Base-by-base conservation (phyloP, 2,797 vertebrate genomes). In the Yasuhikotakia modesta region DNA sequence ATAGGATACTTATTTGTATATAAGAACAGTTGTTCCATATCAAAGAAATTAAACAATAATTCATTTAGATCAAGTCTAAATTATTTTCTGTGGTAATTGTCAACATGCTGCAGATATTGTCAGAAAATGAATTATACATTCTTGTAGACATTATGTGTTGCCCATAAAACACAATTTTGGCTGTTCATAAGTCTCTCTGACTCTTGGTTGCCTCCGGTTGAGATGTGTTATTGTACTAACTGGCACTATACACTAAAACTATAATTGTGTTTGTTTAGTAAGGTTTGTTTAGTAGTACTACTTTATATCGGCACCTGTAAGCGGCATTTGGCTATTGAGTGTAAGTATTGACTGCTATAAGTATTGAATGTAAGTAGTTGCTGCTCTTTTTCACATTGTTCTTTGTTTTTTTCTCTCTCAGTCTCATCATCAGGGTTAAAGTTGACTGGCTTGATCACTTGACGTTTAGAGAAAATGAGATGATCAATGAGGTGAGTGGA, bases 391-490 rank as follows among this genome's bases (percentile, higher is more conserved):
- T 53, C 16, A 22, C 46, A 13, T 67, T 16, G 39, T 16, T 67
- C 27, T 60, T 17, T 52, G 45, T 46, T 39, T 32, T n/a, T 2
- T 24, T 78, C 24, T 71, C 45, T 72, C 17, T 19, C 88, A 99
- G 98, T 92, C 97, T 86, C 97, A 99, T 87, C 93, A 97, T 14
- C 97, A 99, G 83, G 98, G 97, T 71, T 97, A 99, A 99, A 90
- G 97, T 99, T 14, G 98, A 99, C 85, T 99, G 98, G 98, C 89
- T 99, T 90, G 98, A 99, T 90, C 94, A 97, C 83, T 86, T 99
- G 87, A 99, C 98, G 55, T 99, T 99, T 90, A 94, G 98, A 89
- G 98, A 99, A 90, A 99, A 99, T 53, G 98, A 99, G 90, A 99
- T 99, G 98, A 99, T 99, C 88, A 99, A 99, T 65, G 98, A 99